Base-by-base conservation (phyloP, 2,113 vertebrate genomes). In the Potamarius usumacintae region DNA sequence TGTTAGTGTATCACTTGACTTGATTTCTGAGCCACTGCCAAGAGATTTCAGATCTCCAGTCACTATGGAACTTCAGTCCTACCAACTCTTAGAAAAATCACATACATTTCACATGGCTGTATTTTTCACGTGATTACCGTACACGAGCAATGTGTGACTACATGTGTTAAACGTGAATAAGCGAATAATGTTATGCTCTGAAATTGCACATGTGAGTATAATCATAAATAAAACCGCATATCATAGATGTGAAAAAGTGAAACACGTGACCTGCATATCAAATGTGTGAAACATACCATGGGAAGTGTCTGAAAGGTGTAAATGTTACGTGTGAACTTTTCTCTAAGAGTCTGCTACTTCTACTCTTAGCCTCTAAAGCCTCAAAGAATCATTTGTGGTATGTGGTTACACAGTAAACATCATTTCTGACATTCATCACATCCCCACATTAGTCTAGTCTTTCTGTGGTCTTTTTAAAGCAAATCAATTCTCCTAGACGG, bases 1-100 rank as follows among this genome's bases (percentile, higher is more conserved):
- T 90, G 90, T 90, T 90, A 78, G 81, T 89, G 88, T 88, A 87
- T 87, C 84, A 88, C 85, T 89, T 89, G 83, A 85, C 60, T 86
- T 90, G 87, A 85, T 69, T 80, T 82, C 78, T 77, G 60, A 87
- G 71, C 80, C 71, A 71, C 85, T 85, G 84, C 83, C 85, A 87
- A 87, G 72, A 77, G 50, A 72, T 88, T 78, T 69, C 69, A 34
- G 50, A 34, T 87, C 76, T 79, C 22, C 60, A 58, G 74, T 58
- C 83, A 42, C 30, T n/a, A 42, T n/a, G 9, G 48, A 71, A 69
- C 77, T 58, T 34, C 20, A 7, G 30, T n/a, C 17, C 20, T 34
- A 50, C 52, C 58, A 63, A 57, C 62, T 52, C 62, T 63, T 5
- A 30, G 15, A 79, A 55, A 53, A 79, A 55, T 55, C 76, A 22